Percentiles rank a stretch among this genome's conserved stretches.
These are phyloP conservation scores for Odocoileus hemionus DNA, from an alignment of 2,113 vertebrate genomes.

Conservation along the genomic window DNA sequence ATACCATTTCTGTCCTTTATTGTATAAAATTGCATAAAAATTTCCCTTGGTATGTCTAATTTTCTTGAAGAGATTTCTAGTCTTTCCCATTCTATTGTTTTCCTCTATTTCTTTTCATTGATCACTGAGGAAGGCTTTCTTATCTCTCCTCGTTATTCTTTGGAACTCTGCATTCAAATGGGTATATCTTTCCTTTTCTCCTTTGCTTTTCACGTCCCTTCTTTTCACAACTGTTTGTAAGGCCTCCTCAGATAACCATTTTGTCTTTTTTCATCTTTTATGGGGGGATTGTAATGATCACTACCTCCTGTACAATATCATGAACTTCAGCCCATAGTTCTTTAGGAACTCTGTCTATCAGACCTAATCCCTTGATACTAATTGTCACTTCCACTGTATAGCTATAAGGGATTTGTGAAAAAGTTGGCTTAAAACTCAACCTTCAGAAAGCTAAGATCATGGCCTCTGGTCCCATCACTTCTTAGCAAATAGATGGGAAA, in stretches of 20 bases:
- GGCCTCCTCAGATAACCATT: neutral
- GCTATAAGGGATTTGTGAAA: neutral
- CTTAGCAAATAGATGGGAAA: neutral
- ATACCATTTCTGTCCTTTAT: too few species aligned
- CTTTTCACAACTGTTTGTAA: neutral
- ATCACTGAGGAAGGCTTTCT: too few species aligned
- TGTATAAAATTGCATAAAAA: too few species aligned
- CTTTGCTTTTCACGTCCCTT: neutral
- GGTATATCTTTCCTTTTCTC: neutral
- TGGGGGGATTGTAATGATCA: neutral
- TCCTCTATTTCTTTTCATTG: too few species aligned
- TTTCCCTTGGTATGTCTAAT: too few species aligned
- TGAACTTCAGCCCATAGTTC: accelerated
- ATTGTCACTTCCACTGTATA: neutral
- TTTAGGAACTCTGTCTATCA: neutral
- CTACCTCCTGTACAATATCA: neutral
- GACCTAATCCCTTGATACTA: neutral
- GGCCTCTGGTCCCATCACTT: neutral
- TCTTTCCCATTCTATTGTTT: too few species aligned
- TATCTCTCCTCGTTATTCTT: neutral
- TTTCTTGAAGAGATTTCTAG: too few species aligned
- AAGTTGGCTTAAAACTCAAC: neutral
- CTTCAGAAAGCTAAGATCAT: neutral
- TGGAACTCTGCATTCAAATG: neutral
- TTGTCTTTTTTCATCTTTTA: neutral